phyloP scores from a whole-genome alignment of 1,140 invertebrate genomes.

The Aphelinus atriplicis region DNA sequence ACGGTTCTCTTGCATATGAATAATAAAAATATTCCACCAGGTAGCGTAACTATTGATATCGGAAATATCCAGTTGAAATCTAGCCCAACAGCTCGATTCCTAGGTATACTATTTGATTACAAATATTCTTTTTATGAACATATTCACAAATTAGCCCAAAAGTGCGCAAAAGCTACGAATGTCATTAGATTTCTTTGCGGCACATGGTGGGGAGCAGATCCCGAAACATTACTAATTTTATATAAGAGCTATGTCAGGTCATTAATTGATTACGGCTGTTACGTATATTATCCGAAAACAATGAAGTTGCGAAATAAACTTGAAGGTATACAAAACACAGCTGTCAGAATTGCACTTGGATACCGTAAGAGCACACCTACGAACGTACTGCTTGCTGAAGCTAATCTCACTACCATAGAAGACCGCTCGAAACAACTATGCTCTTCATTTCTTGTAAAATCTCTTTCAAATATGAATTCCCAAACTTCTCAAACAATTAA shows the following conservation, averaged over 20 bases:
- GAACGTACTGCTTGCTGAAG: too few relatives aligned
- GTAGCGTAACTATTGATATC: background rate
- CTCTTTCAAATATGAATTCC: too few relatives aligned
- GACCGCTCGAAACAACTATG: too few relatives aligned
- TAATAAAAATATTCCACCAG: slow-evolving; percentile 9
- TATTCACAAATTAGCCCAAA: too few relatives aligned
- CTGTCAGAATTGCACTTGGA: too few relatives aligned
- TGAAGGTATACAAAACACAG: too few relatives aligned
- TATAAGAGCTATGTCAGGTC: slow-evolving; percentile 8
- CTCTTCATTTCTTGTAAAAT: too few relatives aligned
- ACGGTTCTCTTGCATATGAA: background rate
- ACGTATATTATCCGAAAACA: slow-evolving; percentile 3
- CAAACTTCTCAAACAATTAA: too few relatives aligned
- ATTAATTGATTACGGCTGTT: slow-evolving; percentile 14
- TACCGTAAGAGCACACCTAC: too few relatives aligned
- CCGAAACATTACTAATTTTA: background rate
- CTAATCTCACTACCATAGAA: too few relatives aligned
- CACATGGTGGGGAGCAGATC: slow-evolving; percentile 6
- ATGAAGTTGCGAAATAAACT: too few relatives aligned
- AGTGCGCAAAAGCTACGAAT: background rate
- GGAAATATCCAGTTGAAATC: background rate
- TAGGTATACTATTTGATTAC: slow-evolving; percentile 13
- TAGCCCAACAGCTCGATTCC: background rate
- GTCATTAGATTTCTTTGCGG: background rate
- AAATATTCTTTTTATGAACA: background rate